phyloP scores from a whole-genome alignment of 2,888 invertebrate species.

The Drosophila barbarae region DNA sequence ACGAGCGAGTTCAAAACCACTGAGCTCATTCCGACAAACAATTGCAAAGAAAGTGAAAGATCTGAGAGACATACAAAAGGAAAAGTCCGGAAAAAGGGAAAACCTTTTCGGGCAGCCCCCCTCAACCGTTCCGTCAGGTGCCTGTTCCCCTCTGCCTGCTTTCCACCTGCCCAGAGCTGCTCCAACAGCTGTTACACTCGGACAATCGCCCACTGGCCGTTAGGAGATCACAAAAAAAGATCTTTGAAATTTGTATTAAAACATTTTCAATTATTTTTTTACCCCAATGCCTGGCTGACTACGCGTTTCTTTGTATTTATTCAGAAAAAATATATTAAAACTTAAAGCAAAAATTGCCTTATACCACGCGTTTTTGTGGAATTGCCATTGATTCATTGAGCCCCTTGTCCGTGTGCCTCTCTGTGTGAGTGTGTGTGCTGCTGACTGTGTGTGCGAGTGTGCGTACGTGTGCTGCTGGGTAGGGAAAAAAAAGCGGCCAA shows the following conservation, averaged over 20 bases:
- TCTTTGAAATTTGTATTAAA: constrained; percentile 55
- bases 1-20: constrained; percentile 53
- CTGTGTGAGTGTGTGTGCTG: constrained; percentile 30
- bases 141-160: constrained; percentile 9
- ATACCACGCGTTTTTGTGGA: constrained; percentile 60
- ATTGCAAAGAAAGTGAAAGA: constrained; percentile 73
- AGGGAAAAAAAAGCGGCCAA: constrained; percentile 63
- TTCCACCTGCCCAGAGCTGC: background rate
- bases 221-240: constrained; percentile 26
- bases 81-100: constrained; percentile 57
- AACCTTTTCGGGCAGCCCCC: constrained; percentile 37
- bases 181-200: constrained; percentile 54
- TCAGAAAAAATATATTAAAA: constrained; percentile 17
- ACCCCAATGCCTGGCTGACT: constrained; percentile 57
- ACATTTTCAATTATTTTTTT: constrained; percentile 60
- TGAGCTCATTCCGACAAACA: constrained; percentile 53
- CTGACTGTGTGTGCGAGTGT: constrained; percentile 31
- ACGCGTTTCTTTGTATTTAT: constrained; percentile 48
- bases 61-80: constrained; percentile 27
- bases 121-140: constrained; percentile 56
- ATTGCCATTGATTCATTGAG: constrained; percentile 49
- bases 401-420: constrained; percentile 29
- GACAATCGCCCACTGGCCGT: constrained; percentile 53
- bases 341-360: constrained; percentile 28
- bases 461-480: constrained; percentile 26